Evolutionary conservation across 2,113 vertebrate genomes (phyloP), one percentile per base, ranked within the genome.

Genomic region (Notothenia coriiceps): DNA sequence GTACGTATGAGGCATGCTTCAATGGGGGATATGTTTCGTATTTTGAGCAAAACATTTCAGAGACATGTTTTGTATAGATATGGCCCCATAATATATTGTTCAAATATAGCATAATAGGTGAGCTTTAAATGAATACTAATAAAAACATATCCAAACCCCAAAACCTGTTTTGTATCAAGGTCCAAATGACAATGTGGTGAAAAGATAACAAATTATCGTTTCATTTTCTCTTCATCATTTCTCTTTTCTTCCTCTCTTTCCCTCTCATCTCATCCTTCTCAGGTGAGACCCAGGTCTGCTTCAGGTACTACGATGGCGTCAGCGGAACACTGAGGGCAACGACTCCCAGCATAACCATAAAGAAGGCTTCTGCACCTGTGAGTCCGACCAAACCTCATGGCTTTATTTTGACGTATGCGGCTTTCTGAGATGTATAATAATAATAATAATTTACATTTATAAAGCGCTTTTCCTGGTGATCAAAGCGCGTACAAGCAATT

Each of bases 231-330:
- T 49, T 3, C 5, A 22, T 76, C 60, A 2, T 63, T 3, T 17
- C 10, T 6, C 13, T n/a, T n/a, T n/a, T n/a, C n/a, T n/a, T n/a
- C 5, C 35, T 59, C 56, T 8, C 14, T 15, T 33, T 17, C 55
- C 55, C 29, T 5, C 29, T 17, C 29, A 17, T 35, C 9, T 70
- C 67, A 74, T 91, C 47, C 72, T 40, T 87, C 93, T 75, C 80
- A 99, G 98, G 95, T 76, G 98, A 99, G 95, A 99, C 97, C 56
- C 97, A 96, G 95, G 97, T 99, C 91, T 99, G 98, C 95, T 99
- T 99, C 95, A 98, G 97, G 91, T 99, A 99, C 87, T 99, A 99
- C 93, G 98, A 99, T 2, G 98, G 98, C 0, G 95, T 97, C 60
- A 98, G 95, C 0, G 98, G 98, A 86, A 97, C 97, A 0, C 94